These are phyloP conservation scores for Amphimedon queenslandica DNA, from an alignment of 37 sponge, comb jelly and placozoan species.

Conservation along the genomic window DNA sequence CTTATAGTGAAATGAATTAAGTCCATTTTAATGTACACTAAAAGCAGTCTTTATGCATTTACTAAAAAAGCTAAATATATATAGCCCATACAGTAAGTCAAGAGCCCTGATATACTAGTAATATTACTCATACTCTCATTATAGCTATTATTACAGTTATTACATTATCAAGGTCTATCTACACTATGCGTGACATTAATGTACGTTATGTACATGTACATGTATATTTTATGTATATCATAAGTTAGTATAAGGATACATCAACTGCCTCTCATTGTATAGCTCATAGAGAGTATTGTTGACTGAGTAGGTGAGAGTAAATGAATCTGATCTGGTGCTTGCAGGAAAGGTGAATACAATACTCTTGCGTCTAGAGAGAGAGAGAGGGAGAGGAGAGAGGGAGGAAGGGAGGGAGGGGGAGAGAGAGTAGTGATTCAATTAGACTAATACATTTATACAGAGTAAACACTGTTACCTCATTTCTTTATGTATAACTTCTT, in stretches of 20 bases:
- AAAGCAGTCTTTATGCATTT: too few species aligned
- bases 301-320: slow-evolving; percentile 14
- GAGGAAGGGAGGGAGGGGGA: slow-evolving; percentile 6
- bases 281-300: slow-evolving; percentile 31
- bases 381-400: not conserved
- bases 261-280: slow-evolving; percentile 45
- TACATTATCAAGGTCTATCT: too few species aligned
- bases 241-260: slow-evolving; percentile 39
- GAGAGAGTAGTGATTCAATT: not conserved
- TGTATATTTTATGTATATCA: not conserved
- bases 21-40: too few species aligned
- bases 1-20: too few species aligned
- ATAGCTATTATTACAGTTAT: too few species aligned
- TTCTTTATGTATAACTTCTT: not conserved
- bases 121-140: too few species aligned
- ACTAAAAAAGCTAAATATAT: too few species aligned
- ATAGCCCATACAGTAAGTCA: too few species aligned
- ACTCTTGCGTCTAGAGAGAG: too few species aligned
- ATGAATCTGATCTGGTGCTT: too few species aligned
- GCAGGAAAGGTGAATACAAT: too few species aligned
- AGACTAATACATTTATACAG: not conserved
- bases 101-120: too few species aligned
- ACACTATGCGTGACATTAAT: not conserved
- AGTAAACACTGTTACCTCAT: slow-evolving; percentile 15
- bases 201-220: not conserved